These are phyloP conservation scores for Aegithalos caudatus DNA, from an alignment of 2,113 vertebrate species.

Conservation along the genomic window DNA sequence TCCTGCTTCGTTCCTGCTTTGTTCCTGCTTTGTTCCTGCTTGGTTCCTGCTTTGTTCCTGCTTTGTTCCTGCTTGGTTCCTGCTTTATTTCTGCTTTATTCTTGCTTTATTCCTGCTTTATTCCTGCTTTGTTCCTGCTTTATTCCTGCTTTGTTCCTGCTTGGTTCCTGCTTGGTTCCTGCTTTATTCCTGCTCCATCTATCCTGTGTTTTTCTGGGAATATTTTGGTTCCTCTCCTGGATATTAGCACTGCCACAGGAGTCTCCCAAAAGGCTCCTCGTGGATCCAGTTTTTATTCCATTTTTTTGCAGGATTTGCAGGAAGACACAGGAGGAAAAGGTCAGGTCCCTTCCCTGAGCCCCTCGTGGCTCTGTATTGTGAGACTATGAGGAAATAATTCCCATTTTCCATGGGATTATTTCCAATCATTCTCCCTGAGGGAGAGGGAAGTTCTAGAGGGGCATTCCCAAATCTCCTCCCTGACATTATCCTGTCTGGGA, in stretches of 20 bases:
- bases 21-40: neutral
- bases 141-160: neutral
- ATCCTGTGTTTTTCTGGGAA: neutral
- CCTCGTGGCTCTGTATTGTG: neutral
- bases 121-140: accelerated
- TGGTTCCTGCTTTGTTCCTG: neutral
- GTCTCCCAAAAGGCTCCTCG: neutral
- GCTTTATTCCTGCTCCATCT: neutral
- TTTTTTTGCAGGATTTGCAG: neutral
- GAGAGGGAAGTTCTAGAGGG: neutral
- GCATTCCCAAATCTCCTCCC: neutral
- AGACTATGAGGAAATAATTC: neutral
- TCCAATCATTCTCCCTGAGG: neutral
- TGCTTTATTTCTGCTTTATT: neutral
- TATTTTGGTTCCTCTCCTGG: neutral
- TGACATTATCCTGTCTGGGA: neutral
- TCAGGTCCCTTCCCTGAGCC: neutral
- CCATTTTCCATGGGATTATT: neutral
- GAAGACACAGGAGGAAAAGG: neutral
- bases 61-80: too few species aligned
- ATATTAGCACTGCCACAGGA: accelerated
- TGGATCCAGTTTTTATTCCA: neutral
- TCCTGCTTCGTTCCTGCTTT: accelerated
- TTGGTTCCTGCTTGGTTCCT: too few species aligned
- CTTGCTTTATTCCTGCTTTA: neutral